Evolutionary conservation across 2,888 invertebrate species (phyloP), one percentile per base, ranked within the genome.

Genomic region (Biston betularia): DNA sequence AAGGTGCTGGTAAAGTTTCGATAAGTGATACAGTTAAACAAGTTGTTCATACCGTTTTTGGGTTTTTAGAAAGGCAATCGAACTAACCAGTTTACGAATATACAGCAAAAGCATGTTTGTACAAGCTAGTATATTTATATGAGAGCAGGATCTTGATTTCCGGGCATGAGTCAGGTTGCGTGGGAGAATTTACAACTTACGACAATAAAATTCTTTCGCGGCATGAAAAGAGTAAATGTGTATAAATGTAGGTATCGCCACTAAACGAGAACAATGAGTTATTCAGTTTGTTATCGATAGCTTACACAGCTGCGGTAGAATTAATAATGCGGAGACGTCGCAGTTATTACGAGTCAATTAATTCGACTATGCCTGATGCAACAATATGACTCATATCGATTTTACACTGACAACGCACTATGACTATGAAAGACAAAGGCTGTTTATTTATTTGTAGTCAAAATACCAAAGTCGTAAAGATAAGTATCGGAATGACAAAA

Each of bases 241-340:
- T 70, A 68, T 64, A 9, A 38, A 6, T 38, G 72, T 72, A 74
- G 65, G 74, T 71, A 71, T 73, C 65, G 71, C 75, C 73, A 75
- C 72, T 77, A 70, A 70, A 58, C 59, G 72, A 78, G 82, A 88
- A 87, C 87, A 88, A 88, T 85, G 84, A 82, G 80, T 84, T 87
- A 86, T 87, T 89, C 79, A 85, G 69, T 78, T 50, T 71, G 81
- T 86, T 87, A 87, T 86, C 89, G 79, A 83, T 83, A 85, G 84
- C 82, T 88, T 86, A 85, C 85, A 86, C 89, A 90, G 89, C 88
- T 89, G 89, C 81, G 67, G 53, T 64, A 66, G 59, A 68, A 69
- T 61, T 69, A 68, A 64, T 53, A 50, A 61, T 74, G 72, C 75
- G 68, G 73, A 76, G 79, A 75, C 77, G 78, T 81, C 73, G 70